These are phyloP conservation scores for Ctenicera cuprea DNA, from an alignment of 2,888 invertebrate genomes.

Conservation along the genomic window DNA sequence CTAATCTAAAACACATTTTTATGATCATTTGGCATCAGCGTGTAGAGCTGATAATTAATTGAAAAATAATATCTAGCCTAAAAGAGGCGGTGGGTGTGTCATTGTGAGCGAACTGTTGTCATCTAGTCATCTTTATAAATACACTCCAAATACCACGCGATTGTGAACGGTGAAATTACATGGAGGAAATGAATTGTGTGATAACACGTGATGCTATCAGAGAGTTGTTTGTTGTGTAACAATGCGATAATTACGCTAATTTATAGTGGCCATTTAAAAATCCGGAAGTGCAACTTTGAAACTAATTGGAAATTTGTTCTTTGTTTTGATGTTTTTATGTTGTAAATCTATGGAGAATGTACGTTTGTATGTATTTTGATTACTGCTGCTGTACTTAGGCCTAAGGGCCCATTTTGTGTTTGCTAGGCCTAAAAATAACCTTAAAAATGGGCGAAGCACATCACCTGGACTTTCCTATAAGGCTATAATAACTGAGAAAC, in stretches of 20 bases:
- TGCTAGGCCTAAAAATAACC: too few species aligned
- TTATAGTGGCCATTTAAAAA: neutral
- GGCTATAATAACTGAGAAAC: too few species aligned
- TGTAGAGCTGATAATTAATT: constrained; percentile 11
- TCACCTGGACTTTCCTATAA: too few species aligned
- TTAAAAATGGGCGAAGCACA: too few species aligned
- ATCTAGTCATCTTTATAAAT: constrained; percentile 43
- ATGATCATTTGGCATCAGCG: neutral
- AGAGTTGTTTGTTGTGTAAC: constrained; percentile 29
- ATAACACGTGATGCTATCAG: constrained; percentile 37
- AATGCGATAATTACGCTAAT: constrained; percentile 33
- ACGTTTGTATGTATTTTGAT: too few species aligned
- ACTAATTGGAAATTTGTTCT: too few species aligned
- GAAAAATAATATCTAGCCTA: neutral
- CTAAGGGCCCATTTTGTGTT: too few species aligned
- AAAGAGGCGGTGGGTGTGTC: constrained; percentile 30
- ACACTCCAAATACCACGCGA: constrained; percentile 7
- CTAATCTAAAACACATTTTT: too few species aligned
- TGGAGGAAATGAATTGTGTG: constrained; percentile 41
- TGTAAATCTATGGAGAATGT: too few species aligned
- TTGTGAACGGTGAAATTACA: constrained; percentile 29
- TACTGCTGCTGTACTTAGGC: too few species aligned
- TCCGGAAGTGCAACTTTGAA: constrained; percentile 14
- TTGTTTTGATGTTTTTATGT: too few species aligned
- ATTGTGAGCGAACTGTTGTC: constrained; percentile 11